Percentiles rank a stretch among this genome's conserved stretches.
Conservation (phyloP, 2,113 vertebrate species). For the Caranx ignobilis region DNA sequence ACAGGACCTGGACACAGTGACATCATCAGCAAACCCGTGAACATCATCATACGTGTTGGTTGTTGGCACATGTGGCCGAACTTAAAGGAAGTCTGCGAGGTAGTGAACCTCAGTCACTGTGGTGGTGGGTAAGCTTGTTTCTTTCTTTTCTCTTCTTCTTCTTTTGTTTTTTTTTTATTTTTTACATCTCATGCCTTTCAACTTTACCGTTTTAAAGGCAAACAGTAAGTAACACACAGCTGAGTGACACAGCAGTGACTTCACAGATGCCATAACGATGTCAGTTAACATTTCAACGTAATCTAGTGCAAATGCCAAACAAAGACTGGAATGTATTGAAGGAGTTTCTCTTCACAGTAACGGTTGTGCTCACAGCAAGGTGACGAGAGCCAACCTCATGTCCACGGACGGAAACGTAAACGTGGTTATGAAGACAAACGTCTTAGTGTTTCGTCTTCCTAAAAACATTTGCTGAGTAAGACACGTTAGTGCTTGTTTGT, state of each 20-base stretch:
- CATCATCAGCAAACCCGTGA: slow-evolving; percentile 24
- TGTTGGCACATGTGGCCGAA: neutral
- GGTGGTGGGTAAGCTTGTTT: neutral
- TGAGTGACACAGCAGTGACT: neutral
- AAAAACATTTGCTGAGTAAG: neutral
- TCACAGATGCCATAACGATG: slow-evolving; percentile 35
- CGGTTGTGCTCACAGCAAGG: slow-evolving; percentile 14
- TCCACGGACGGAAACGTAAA: slow-evolving; percentile 16
- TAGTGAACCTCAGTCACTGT: neutral
- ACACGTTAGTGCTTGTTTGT: neutral
- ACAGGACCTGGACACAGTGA: neutral
- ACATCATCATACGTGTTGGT: neutral
- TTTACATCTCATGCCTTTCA: slow-evolving; percentile 42
- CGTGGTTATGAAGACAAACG: neutral
- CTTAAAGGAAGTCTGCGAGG: slow-evolving; percentile 34
- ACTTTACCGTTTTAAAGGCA: slow-evolving; percentile 32
- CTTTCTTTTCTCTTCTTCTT: neutral
- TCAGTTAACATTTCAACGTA: slow-evolving; percentile 44
- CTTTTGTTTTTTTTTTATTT: neutral
- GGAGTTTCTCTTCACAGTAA: slow-evolving; percentile 38
- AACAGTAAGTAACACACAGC: no score
- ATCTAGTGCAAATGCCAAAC: slow-evolving; percentile 71
- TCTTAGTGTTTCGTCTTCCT: neutral
- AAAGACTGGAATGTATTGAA: slow-evolving; percentile 75
- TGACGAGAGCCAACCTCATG: neutral